A percentile compares a stretch with the other conserved stretches of the same genome.
Evolutionary conservation across 2,888 invertebrate genomes (phyloP).

Genomic region (Ophraella communa): DNA sequence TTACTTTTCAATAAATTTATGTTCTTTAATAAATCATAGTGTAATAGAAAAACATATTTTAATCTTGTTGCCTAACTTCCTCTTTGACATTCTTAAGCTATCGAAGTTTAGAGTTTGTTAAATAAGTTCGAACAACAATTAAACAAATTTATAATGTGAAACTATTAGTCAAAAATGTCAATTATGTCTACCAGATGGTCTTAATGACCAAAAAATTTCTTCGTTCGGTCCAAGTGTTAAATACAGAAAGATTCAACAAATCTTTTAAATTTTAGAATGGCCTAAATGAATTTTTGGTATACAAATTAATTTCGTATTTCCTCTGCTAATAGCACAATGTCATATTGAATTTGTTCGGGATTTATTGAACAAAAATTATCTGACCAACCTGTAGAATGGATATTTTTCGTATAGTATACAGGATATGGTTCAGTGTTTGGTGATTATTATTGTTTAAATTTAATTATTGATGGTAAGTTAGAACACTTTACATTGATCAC

Average conservation of each 20-base stretch:
- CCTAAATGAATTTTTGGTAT: neutral
- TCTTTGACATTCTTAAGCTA: too few species aligned
- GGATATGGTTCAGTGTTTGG: too few species aligned
- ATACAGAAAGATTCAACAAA: slow-evolving; percentile 27
- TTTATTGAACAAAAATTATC: neutral
- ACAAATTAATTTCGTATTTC: slow-evolving; percentile 12
- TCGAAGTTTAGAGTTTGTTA: too few species aligned
- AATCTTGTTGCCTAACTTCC: too few species aligned
- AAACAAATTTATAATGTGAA: slow-evolving; percentile 33
- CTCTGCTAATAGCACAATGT: neutral
- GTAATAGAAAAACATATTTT: too few species aligned
- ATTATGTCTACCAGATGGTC: slow-evolving; percentile 38
- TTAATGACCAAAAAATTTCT: slow-evolving; percentile 41
- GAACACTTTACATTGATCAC: too few species aligned
- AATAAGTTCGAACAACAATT: neutral
- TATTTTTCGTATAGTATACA: too few species aligned
- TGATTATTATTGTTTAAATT: too few species aligned
- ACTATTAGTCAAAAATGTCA: slow-evolving; percentile 38
- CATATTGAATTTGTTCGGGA: neutral
- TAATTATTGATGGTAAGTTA: too few species aligned
- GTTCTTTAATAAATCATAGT: too few species aligned
- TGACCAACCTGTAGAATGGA: too few species aligned
- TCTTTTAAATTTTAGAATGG: slow-evolving; percentile 20
- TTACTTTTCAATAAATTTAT: too few species aligned
- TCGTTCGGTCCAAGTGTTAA: slow-evolving; percentile 36